These are phyloP conservation scores for Delia radicum DNA, from an alignment of 1,140 invertebrate species.

Conservation along the genomic window DNA sequence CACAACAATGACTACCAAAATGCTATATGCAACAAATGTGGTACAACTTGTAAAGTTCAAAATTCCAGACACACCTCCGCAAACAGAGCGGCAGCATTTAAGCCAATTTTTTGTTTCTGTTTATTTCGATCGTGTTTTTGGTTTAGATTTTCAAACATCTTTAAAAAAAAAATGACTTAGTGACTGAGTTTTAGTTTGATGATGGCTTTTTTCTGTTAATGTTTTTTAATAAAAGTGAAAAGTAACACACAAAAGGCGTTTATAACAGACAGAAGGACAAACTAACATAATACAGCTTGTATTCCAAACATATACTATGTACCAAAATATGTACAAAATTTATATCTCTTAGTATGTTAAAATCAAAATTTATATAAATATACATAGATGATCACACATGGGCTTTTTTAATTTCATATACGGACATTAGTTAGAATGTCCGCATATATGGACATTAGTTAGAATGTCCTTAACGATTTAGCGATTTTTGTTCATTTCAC, in stretches of 20 bases:
- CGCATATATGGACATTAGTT: too few species aligned
- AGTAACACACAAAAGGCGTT: constrained; percentile 2
- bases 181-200: constrained; percentile 1
- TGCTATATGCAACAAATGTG: neutral
- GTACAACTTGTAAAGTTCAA: constrained; percentile 18
- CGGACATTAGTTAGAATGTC: too few species aligned
- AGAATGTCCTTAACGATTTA: too few species aligned
- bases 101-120: neutral
- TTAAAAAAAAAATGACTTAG: neutral
- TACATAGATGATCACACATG: too few species aligned
- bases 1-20: neutral
- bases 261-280: neutral
- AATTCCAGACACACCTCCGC: constrained; percentile 23
- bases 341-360: too few species aligned
- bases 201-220: neutral
- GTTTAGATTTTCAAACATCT: constrained; percentile 17
- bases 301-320: too few species aligned
- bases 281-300: too few species aligned
- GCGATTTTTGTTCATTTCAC: too few species aligned
- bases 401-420: too few species aligned
- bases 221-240: neutral
- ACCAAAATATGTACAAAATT: too few species aligned
- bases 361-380: too few species aligned
- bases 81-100: constrained; percentile 18
- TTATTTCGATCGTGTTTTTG: neutral